These are phyloP conservation scores for Palythoa grandiflora DNA, from an alignment of 92 coral and sea anemone genomes.

Conservation along the genomic window DNA sequence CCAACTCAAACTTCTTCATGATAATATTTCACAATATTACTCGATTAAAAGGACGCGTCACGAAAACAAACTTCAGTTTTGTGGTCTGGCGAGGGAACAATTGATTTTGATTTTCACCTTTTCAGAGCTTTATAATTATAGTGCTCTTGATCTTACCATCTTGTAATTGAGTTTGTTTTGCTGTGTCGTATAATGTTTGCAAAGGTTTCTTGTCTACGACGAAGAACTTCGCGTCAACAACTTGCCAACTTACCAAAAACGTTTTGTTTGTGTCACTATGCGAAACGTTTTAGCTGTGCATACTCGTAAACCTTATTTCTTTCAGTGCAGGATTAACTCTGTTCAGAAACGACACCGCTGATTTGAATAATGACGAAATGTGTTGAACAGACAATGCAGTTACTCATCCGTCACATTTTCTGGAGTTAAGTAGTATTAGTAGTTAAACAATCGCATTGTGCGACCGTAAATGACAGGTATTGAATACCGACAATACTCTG, in stretches of 20 bases:
- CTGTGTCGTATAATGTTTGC: not conserved
- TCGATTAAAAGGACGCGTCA: not conserved
- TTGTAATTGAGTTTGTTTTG: not conserved
- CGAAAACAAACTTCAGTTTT: not conserved
- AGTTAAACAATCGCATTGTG: not conserved
- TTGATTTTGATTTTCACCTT: not conserved
- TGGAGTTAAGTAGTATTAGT: not conserved
- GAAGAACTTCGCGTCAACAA: not conserved
- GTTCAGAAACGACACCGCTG: not conserved
- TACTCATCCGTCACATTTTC: slow-evolving; percentile 15
- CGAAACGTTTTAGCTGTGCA: not conserved
- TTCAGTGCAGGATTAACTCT: not conserved
- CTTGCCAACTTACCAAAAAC: not conserved
- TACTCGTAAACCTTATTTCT: not conserved
- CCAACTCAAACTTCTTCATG: slow-evolving; percentile 41
- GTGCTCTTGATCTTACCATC: not conserved
- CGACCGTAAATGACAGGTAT: slow-evolving; percentile 8
- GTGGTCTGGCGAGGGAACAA: not conserved
- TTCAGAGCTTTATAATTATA: not conserved
- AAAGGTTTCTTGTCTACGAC: not conserved
- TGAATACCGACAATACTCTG: not conserved
- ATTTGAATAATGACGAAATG: slow-evolving; percentile 25
- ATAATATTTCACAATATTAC: not conserved
- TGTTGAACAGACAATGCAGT: not conserved
- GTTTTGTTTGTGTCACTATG: not conserved